Conservation (phyloP, 2,113 vertebrate species). For the Pterocles burchelli region DNA sequence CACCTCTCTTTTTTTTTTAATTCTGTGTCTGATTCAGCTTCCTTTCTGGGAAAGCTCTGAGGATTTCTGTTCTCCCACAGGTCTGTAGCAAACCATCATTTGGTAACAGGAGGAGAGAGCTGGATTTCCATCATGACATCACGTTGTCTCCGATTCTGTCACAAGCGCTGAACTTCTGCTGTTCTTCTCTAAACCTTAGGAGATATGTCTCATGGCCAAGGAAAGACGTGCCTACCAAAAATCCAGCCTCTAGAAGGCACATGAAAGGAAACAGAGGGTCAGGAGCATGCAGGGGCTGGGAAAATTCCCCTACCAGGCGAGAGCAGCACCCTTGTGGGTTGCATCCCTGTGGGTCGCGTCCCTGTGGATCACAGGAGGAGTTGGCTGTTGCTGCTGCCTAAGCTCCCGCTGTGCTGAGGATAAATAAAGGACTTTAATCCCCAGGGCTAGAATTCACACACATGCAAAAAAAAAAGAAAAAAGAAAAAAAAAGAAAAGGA, state of each 20-base stretch:
- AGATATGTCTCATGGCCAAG: not conserved
- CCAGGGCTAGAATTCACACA: not conserved
- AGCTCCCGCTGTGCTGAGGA: not conserved
- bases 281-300: not conserved
- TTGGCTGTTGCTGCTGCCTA: not conserved
- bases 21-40: not conserved
- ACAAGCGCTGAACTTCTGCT: not conserved
- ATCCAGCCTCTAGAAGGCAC: not conserved
- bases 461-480: no score
- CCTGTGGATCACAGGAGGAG: not conserved
- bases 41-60: not conserved
- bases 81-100: not conserved
- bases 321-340: not conserved
- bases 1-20: not conserved
- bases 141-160: not conserved
- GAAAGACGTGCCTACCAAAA: not conserved
- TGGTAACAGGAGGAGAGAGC: not conserved
- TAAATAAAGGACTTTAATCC: conserved; percentile 1
- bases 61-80: not conserved
- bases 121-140: not conserved
- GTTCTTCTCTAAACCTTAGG: not conserved
- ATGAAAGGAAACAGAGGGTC: not conserved
- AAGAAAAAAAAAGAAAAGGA: not conserved
- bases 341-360: not conserved
- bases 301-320: not conserved